These are phyloP conservation scores for Araneus ventricosus DNA, from an alignment of 1,140 invertebrate species.

Conservation along the genomic window DNA sequence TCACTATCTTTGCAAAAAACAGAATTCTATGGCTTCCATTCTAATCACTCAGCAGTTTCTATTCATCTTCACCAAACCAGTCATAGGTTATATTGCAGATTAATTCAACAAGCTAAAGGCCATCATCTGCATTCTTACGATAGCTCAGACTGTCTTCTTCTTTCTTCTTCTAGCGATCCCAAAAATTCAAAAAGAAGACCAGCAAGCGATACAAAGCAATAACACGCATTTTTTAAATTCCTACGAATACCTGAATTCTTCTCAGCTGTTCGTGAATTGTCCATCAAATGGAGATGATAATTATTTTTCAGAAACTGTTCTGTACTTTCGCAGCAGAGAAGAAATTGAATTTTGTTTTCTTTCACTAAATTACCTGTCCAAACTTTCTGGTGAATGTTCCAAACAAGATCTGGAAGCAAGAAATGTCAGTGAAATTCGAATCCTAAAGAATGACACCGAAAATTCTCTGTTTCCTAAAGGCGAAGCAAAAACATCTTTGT, in stretches of 20 bases:
- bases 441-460: too few relatives aligned
- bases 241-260: background rate
- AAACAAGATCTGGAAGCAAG: background rate
- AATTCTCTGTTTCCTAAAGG: background rate
- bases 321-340: background rate
- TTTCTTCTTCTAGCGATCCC: constrained; percentile 34
- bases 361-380: background rate
- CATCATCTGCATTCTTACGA: constrained; percentile 73
- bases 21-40: constrained; percentile 78
- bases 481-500: background rate
- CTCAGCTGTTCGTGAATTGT: background rate
- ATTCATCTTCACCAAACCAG: constrained; percentile 78
- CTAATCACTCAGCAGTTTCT: constrained; percentile 78
- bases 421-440: background rate
- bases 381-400: background rate
- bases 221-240: background rate
- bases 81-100: constrained; percentile 79
- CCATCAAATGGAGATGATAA: background rate
- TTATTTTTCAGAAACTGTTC: background rate
- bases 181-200: background rate
- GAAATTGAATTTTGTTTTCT: background rate
- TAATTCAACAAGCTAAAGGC: constrained; percentile 78
- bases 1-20: constrained; percentile 78
- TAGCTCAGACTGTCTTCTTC: constrained; percentile 45
- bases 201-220: background rate